These are phyloP conservation scores for Bombylius discolor DNA, from an alignment of 2,888 invertebrate genomes.

Conservation along the genomic window DNA sequence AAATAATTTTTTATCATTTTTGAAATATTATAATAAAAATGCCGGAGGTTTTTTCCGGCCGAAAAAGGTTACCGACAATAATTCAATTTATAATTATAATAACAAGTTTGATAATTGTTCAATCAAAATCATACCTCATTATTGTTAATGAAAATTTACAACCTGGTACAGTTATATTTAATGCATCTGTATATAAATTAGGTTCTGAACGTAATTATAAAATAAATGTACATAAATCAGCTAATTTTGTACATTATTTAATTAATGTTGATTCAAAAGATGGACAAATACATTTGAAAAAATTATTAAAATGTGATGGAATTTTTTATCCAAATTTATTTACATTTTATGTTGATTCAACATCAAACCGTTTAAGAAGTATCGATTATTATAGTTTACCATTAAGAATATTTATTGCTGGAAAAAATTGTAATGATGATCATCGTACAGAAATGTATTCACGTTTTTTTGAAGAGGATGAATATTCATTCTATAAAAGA, in stretches of 20 bases:
- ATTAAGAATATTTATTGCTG: slow-evolving; percentile 59
- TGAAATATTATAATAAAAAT: neutral
- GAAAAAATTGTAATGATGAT: slow-evolving; percentile 53
- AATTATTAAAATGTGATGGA: slow-evolving; percentile 63
- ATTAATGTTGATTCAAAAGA: slow-evolving; percentile 60
- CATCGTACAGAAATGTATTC: slow-evolving; percentile 41
- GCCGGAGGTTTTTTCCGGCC: neutral
- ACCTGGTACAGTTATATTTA: slow-evolving; percentile 56
- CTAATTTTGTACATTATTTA: slow-evolving; percentile 67
- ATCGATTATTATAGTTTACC: slow-evolving; percentile 76
- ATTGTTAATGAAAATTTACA: slow-evolving; percentile 46
- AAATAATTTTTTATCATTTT: too few species aligned
- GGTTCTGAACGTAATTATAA: slow-evolving; percentile 68
- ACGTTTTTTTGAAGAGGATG: slow-evolving; percentile 43
- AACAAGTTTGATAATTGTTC: slow-evolving; percentile 6
- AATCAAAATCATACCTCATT: slow-evolving; percentile 40
- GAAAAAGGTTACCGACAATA: slow-evolving; percentile 1
- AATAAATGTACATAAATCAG: slow-evolving; percentile 68
- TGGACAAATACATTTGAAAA: slow-evolving; percentile 61
- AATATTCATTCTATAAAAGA: slow-evolving; percentile 43
- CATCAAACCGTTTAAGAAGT: slow-evolving; percentile 61
- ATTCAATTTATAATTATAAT: neutral
- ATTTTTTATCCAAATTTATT: slow-evolving; percentile 72
- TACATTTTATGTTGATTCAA: slow-evolving; percentile 76
- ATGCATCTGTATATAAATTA: slow-evolving; percentile 66